Evolutionary conservation across 2,113 vertebrate species (phyloP).

Genomic region (Tamias sibiricus): DNA sequence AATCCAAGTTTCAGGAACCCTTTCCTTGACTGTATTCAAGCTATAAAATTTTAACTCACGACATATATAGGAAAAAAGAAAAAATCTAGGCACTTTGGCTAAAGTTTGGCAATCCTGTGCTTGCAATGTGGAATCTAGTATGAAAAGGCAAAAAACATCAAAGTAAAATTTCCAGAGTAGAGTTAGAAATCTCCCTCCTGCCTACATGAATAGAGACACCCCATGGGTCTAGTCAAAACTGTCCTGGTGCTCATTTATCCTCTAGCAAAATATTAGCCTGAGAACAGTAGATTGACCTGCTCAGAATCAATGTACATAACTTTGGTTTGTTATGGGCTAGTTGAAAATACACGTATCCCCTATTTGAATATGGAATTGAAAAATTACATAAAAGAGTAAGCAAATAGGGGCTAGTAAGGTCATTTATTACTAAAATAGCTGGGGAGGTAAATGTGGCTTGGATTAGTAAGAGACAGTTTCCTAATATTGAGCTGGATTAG

Average conservation of each 20-base stretch:
- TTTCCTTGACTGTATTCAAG: background rate
- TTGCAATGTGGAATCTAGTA: background rate
- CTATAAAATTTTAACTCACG: conserved; percentile 24
- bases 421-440: conserved; percentile 3
- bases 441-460: conserved; percentile 15
- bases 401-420: background rate
- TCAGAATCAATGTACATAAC: background rate
- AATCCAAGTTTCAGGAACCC: conserved; percentile 20
- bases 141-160: background rate
- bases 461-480: background rate
- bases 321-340: background rate
- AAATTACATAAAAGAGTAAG: background rate
- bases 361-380: background rate
- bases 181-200: background rate
- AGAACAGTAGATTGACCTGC: background rate
- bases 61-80: background rate
- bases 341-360: background rate
- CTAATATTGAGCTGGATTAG: background rate
- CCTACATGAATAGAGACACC: background rate
- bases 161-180: background rate
- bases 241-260: background rate
- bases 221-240: background rate
- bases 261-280: conserved; percentile 45
- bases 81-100: background rate
- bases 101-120: background rate